These are phyloP conservation scores for Labeo rohita DNA, from an alignment of 2,113 vertebrate species.

Conservation along the genomic window DNA sequence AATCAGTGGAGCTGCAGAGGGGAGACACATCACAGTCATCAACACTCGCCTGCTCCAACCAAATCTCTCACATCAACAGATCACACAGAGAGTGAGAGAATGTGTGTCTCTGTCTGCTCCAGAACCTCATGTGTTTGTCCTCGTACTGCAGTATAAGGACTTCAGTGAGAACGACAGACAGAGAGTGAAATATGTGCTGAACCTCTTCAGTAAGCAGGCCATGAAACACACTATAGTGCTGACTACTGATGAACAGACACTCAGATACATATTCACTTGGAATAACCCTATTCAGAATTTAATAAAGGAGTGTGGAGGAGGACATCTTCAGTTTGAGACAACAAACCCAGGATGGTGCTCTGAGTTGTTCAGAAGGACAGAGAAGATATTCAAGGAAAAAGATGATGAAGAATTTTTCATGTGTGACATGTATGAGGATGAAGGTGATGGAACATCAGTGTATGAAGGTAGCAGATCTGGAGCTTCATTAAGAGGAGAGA, in stretches of 20 bases:
- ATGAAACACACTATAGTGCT: background rate
- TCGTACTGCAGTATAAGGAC: background rate
- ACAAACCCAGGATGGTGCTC: background rate
- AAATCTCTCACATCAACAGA: background rate
- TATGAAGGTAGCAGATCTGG: no score
- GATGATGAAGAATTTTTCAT: background rate
- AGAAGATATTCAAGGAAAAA: background rate
- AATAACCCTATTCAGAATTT: background rate
- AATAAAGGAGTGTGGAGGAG: background rate
- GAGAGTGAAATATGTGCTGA: background rate
- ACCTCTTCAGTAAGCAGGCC: background rate
- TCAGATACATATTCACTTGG: background rate
- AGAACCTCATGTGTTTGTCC: background rate
- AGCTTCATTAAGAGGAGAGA: no score
- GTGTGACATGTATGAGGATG: background rate
- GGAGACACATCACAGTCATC: background rate
- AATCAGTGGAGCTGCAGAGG: no score
- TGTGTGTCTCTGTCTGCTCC: background rate
- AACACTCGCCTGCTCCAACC: background rate
- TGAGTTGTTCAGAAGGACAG: background rate
- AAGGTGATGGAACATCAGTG: background rate
- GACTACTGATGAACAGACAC: background rate
- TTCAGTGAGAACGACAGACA: no score
- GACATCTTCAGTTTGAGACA: background rate
- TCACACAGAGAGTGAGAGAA: background rate